Evolutionary conservation across 2,797 vertebrate genomes (phyloP).

Genomic region (Heterohyrax brucei): DNA sequence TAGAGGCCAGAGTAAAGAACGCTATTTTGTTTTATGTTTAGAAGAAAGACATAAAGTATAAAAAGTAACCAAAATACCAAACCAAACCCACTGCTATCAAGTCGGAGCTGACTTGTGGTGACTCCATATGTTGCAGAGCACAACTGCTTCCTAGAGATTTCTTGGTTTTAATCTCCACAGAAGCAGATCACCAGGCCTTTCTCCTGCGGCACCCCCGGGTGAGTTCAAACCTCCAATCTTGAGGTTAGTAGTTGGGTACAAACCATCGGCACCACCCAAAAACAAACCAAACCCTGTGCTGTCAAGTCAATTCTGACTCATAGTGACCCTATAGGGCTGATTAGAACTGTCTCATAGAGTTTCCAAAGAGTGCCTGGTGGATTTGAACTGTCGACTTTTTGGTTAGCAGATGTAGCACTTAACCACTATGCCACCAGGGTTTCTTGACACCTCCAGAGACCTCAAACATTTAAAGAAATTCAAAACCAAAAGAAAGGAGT

Average conservation of each 20-base stretch:
- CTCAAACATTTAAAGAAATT: neutral
- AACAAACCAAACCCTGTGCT: no score
- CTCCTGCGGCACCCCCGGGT: neutral
- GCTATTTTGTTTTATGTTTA: slow-evolving; percentile 24
- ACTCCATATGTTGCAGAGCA: neutral
- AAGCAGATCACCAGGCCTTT: neutral
- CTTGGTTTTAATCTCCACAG: neutral
- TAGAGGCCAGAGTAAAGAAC: neutral
- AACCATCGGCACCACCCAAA: neutral
- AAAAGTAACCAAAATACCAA: neutral
- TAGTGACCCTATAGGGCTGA: no score
- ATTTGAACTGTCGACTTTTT: no score
- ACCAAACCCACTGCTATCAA: neutral
- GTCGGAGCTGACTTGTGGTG: neutral
- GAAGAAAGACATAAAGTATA: slow-evolving; percentile 40
- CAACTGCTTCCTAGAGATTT: neutral
- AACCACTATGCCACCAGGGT: no score
- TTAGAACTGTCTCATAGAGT: no score
- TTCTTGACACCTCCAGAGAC: neutral
- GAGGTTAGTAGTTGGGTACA: neutral
- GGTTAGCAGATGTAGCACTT: no score
- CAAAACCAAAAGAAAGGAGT: slow-evolving; percentile 9
- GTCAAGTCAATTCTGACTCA: no score
- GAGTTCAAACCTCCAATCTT: neutral
- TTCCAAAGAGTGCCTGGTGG: no score